phyloP scores from a whole-genome alignment of 2,113 vertebrate species.

The Upupa epops region DNA sequence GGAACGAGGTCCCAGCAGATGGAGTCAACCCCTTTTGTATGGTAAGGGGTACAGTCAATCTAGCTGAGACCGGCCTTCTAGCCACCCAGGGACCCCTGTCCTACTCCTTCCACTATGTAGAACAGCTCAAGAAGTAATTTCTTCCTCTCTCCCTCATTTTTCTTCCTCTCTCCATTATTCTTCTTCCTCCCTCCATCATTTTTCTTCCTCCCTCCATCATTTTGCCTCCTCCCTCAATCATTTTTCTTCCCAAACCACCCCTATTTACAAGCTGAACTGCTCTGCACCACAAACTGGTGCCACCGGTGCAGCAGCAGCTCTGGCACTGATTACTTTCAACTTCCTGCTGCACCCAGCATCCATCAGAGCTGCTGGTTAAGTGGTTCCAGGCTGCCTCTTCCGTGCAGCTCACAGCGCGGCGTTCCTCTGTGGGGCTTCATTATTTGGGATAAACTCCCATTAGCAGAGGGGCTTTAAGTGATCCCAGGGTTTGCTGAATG shows the following conservation, averaged over 20 bases:
- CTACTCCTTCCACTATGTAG: not conserved
- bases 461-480: not conserved
- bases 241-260: not conserved
- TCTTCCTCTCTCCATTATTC: too few species aligned
- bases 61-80: too few species aligned
- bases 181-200: not conserved
- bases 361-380: not conserved
- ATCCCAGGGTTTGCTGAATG: not conserved
- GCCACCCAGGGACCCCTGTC: not conserved
- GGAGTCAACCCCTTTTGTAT: not conserved
- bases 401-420: not conserved
- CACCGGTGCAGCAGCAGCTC: not conserved
- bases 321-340: not conserved
- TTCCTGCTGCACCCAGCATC: not conserved
- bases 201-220: too few species aligned
- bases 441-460: not conserved
- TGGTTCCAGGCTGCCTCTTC: not conserved
- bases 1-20: not conserved
- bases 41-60: too few species aligned
- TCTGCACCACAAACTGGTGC: not conserved
- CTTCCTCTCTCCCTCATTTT: not conserved
- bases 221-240: too few species aligned
- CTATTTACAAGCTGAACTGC: slow-evolving; percentile 5
- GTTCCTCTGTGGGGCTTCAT: not conserved
- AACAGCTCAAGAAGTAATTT: not conserved